Conservation (phyloP, 2,113 vertebrate species). For the Gymnocephalus cernua region DNA sequence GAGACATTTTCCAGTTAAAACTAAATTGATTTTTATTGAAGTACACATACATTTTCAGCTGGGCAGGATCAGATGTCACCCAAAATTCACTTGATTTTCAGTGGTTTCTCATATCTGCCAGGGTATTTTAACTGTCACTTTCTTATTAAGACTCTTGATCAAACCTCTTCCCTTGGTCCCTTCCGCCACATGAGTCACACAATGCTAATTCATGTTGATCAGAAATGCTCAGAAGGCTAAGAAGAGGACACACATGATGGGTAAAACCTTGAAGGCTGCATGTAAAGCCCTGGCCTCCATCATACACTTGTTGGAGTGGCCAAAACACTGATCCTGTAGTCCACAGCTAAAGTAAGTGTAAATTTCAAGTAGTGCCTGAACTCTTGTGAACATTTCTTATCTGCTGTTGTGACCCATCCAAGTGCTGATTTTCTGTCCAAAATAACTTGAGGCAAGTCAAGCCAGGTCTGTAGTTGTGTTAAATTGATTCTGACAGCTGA, state of each 20-base stretch:
- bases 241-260: slow-evolving; percentile 12
- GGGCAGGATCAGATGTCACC: slow-evolving; percentile 62
- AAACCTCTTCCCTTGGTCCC: slow-evolving; percentile 6
- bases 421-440: slow-evolving; percentile 42
- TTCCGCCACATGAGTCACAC: slow-evolving; percentile 12
- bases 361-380: slow-evolving; percentile 2
- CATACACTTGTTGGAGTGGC: slow-evolving; percentile 4
- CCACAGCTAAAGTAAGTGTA: background rate
- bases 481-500: slow-evolving; percentile 35
- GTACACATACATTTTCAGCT: slow-evolving; percentile 76
- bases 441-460: slow-evolving; percentile 27
- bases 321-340: slow-evolving; percentile 7
- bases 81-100: slow-evolving; percentile 59
- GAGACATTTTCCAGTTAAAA: slow-evolving; percentile 57
- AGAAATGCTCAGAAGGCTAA: slow-evolving; percentile 27
- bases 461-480: background rate
- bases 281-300: slow-evolving; percentile 4
- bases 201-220: slow-evolving; percentile 5
- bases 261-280: background rate
- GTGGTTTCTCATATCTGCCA: slow-evolving; percentile 56
- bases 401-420: slow-evolving; percentile 21
- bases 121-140: slow-evolving; percentile 25
- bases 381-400: slow-evolving; percentile 8
- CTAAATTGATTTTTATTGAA: slow-evolving; percentile 86
- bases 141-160: slow-evolving; percentile 54